Conservation (phyloP, 1,140 invertebrate species). For the Zaprionus gabonicus region DNA sequence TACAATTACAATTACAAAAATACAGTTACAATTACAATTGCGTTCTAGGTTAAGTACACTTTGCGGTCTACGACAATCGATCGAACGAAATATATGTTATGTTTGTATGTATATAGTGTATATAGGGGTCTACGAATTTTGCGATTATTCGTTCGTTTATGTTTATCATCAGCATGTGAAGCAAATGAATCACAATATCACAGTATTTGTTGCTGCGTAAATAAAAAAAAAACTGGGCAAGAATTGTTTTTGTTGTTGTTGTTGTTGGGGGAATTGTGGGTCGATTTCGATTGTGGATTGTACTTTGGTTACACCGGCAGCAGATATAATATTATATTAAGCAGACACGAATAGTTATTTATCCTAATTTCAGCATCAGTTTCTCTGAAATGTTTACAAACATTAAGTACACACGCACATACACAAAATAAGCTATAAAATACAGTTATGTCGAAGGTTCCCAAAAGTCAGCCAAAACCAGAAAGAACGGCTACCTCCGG, state of each 20-base stretch:
- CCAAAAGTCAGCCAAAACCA: slow-evolving; percentile 20
- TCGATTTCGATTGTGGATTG: slow-evolving; percentile 33
- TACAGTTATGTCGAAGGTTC: slow-evolving; percentile 17
- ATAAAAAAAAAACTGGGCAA: slow-evolving; percentile 48
- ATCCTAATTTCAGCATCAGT: background rate
- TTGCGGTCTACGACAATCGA: slow-evolving; percentile 27
- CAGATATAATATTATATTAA: slow-evolving; percentile 26
- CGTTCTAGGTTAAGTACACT: slow-evolving; percentile 52
- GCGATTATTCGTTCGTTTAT: slow-evolving; percentile 21
- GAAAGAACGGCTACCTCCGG: background rate
- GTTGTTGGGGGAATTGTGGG: background rate
- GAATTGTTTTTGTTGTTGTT: slow-evolving; percentile 42
- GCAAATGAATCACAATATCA: slow-evolving; percentile 65
- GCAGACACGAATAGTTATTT: slow-evolving; percentile 1
- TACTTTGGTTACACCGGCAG: slow-evolving; percentile 68
- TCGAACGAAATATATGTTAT: slow-evolving; percentile 14
- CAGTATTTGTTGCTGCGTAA: slow-evolving; percentile 73
- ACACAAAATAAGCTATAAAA: slow-evolving; percentile 13
- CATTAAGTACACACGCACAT: slow-evolving; percentile 21
- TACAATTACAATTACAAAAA: slow-evolving; percentile 50
- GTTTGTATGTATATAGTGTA: background rate
- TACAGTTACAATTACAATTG: slow-evolving; percentile 54
- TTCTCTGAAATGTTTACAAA: slow-evolving; percentile 2
- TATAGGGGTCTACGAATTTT: slow-evolving; percentile 2
- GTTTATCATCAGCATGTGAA: slow-evolving; percentile 9